Evolutionary conservation across 2,888 invertebrate species (phyloP).

Genomic region (Oxyscelio sp.): DNA sequence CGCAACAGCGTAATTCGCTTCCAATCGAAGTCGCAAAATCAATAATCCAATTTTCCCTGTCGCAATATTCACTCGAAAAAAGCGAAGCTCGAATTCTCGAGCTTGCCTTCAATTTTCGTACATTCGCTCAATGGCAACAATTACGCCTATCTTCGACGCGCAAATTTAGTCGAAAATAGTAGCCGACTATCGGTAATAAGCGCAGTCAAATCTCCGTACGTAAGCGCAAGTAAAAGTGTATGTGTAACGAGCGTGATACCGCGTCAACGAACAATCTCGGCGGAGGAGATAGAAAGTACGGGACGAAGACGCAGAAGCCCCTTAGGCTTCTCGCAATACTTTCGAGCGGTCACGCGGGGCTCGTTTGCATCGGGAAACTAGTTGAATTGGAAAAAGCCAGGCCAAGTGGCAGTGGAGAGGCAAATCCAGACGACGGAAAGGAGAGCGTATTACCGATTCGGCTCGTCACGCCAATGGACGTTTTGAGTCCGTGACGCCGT

Average conservation of each 20-base stretch:
- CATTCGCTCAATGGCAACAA: conserved; percentile 22
- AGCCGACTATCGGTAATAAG: conserved; percentile 42
- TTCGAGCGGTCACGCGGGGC: conserved; percentile 60
- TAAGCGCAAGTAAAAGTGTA: conserved; percentile 42
- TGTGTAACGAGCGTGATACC: conserved; percentile 61
- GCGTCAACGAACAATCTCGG: conserved; percentile 56
- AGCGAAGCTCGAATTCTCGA: not conserved
- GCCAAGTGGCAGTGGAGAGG: conserved; percentile 1
- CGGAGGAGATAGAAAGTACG: conserved; percentile 47
- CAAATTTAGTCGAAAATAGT: conserved; percentile 38
- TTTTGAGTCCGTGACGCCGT: conserved; percentile 48
- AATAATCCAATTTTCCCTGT: not conserved
- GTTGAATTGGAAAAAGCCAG: conserved; percentile 52
- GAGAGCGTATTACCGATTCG: not conserved
- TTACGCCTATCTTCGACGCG: conserved; percentile 41
- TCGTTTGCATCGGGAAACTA: conserved; percentile 68
- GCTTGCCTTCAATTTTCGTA: not conserved
- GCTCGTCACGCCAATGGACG: conserved; percentile 25
- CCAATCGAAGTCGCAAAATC: not conserved
- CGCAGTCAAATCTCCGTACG: conserved; percentile 21
- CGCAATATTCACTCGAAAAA: not conserved
- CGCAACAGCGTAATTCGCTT: too few species aligned
- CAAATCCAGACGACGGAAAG: not conserved
- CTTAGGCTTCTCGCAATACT: conserved; percentile 39
- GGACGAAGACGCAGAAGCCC: conserved; percentile 40